These are phyloP conservation scores for Rhabdophis nuchalis DNA, from an alignment of 2,797 vertebrate genomes.

Conservation along the genomic window DNA sequence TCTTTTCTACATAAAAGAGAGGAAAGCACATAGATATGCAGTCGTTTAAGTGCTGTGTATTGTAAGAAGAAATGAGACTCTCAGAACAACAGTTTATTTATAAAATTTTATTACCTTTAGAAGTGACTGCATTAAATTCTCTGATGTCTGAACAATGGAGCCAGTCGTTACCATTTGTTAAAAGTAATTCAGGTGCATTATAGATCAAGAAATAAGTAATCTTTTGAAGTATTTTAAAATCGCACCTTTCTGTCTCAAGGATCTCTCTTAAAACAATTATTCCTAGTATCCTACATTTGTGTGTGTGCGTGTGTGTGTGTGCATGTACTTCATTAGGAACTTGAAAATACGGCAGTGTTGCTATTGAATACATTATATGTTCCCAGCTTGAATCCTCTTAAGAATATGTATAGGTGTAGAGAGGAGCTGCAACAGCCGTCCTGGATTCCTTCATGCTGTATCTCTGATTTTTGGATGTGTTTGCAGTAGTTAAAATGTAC, in stretches of 20 bases:
- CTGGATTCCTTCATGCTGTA: background rate
- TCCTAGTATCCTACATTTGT: background rate
- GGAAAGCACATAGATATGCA: background rate
- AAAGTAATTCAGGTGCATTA: conserved; percentile 6
- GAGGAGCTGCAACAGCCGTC: background rate
- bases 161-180: background rate
- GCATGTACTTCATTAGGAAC: background rate
- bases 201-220: conserved; percentile 2
- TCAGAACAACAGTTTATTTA: background rate
- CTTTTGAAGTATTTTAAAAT: background rate
- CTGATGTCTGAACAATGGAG: background rate
- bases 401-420: background rate
- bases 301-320: background rate
- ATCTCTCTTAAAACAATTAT: background rate
- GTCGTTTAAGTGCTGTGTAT: background rate
- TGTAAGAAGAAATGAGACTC: background rate
- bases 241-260: background rate
- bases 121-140: conserved; percentile 1
- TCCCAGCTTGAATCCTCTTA: background rate
- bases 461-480: background rate
- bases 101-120: background rate
- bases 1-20: background rate
- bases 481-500: background rate
- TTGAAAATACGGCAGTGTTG: background rate
- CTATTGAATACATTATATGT: conserved; percentile 5